These are phyloP conservation scores for Papilio elwesi DNA, from an alignment of 2,888 invertebrate species.

Conservation along the genomic window DNA sequence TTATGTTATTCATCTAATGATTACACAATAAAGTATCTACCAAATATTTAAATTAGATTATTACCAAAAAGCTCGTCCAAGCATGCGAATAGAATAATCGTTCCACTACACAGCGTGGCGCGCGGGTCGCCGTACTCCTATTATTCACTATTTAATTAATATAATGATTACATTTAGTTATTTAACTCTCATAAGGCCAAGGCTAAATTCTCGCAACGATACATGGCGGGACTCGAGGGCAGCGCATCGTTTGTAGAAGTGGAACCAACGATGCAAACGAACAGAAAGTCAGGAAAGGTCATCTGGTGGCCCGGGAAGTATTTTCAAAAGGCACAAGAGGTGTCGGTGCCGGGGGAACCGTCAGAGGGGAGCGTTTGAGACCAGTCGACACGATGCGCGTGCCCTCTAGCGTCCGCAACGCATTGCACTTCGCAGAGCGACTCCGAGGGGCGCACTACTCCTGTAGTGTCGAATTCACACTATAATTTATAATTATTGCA, in stretches of 20 bases:
- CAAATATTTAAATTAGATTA: constrained; percentile 82
- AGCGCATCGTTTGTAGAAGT: constrained; percentile 66
- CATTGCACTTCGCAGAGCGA: constrained; percentile 60
- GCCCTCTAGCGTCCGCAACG: constrained; percentile 58
- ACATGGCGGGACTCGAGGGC: constrained; percentile 63
- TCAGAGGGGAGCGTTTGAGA: no score
- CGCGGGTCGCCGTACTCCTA: constrained; percentile 69
- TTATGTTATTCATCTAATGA: constrained; percentile 78
- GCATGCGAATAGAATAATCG: constrained; percentile 83
- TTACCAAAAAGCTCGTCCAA: constrained; percentile 85
- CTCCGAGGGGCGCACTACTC: constrained; percentile 56
- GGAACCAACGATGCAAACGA: no score
- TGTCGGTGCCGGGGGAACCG: no score
- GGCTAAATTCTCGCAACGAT: constrained; percentile 84
- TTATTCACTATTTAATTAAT: constrained; percentile 65
- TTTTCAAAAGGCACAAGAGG: no score
- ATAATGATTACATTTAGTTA: constrained; percentile 81
- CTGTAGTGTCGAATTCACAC: constrained; percentile 54
- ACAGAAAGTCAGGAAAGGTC: no score
- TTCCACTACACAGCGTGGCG: constrained; percentile 80
- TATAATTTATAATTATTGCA: constrained; percentile 65
- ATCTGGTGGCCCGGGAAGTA: no score
- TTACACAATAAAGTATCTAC: constrained; percentile 82
- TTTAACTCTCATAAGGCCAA: constrained; percentile 84
- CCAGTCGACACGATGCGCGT: constrained; percentile 55